Evolutionary conservation across 2,797 vertebrate genomes (phyloP), one percentile per base, ranked within the genome.

Genomic region (Amazona ochrocephala): DNA sequence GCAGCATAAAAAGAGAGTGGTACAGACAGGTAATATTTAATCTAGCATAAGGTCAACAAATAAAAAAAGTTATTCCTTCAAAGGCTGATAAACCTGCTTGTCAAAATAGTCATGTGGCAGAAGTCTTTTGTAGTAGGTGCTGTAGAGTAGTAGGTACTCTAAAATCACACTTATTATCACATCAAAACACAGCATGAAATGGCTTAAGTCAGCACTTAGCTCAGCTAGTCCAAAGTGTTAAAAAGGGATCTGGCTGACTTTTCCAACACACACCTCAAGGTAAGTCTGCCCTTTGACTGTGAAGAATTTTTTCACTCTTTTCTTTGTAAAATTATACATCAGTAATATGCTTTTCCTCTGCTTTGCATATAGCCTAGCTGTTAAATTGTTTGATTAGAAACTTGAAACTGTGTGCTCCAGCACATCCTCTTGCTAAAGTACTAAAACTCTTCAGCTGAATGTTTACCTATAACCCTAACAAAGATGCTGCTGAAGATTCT

Each of bases 21-120:
- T 79, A 73, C 24, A 73, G 87, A 82, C 45, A 94, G 64, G 67
- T 54, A 20, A 89, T 95, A 87, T 93, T 96, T 93, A 92, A 79
- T 70, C 67, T 32, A 89, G 30, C 34, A 45, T 73, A 77, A 85
- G 39, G 21, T 51, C 74, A 84, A 42, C 10, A 89, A 82, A 90
- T 11, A 54, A 75, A 76, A 83, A 89, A 89, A 73, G 21, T 76
- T 79, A 60, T 79, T 87, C 32, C 39, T 82, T 87, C 78, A 92
- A 90, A 81, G 53, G 34, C 53, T 88, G 88, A 84, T 88, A 88
- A 93, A 84, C 47, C 2, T 22, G 10, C 47, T 73, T 92, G 74
- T 50, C 2, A 23, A 86, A 92, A 73, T 3, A 77, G 21, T 70
- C 54, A 53, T 37, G 42, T 70, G 62, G 21, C 17, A 54, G 32